Conservation (phyloP, 2,113 vertebrate genomes). For the Sakesphorus luctuosus region DNA sequence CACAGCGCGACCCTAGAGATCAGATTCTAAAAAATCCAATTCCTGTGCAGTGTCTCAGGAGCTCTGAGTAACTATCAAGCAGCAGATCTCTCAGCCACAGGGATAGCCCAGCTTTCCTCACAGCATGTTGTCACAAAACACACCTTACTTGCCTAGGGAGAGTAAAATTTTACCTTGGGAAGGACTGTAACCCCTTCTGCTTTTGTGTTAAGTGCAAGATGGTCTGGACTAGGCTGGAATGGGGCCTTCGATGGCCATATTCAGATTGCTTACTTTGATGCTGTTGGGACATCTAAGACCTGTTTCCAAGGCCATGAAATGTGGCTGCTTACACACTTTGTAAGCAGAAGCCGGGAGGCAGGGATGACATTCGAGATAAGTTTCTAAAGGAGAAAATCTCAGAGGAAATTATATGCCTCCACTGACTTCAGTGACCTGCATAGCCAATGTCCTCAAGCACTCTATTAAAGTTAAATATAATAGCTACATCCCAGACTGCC, state of each 20-base stretch:
- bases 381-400: slow-evolving; percentile 9
- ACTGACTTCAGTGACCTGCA: not conserved
- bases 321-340: not conserved
- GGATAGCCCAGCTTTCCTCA: not conserved
- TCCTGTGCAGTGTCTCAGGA: not conserved
- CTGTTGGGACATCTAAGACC: not conserved
- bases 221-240: not conserved
- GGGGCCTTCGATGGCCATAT: not conserved
- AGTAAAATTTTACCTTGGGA: not conserved
- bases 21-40: not conserved
- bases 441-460: not conserved
- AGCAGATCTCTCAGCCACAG: not conserved
- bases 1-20: not conserved
- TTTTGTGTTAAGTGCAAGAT: not conserved
- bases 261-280: not conserved
- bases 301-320: not conserved
- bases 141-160: rapidly evolving
- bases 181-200: not conserved
- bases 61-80: not conserved
- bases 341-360: not conserved
- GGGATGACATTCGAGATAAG: not conserved
- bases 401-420: not conserved
- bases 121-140: not conserved
- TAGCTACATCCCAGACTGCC: not conserved
- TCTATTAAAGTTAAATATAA: slow-evolving; percentile 1